phyloP scores from a whole-genome alignment of 35 echinoderm and acorn worm species.

The Ptychodera flava region DNA sequence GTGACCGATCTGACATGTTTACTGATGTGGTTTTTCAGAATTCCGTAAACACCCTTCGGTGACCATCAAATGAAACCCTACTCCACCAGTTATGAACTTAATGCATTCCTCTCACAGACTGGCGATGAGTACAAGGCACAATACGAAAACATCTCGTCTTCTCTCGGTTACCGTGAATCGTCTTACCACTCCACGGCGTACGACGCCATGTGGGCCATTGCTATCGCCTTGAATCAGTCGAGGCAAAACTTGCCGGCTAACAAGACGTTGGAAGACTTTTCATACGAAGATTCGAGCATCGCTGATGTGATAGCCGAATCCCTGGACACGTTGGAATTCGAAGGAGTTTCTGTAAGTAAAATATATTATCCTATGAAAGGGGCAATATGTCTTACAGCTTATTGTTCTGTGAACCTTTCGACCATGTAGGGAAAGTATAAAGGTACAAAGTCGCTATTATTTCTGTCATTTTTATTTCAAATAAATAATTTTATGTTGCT shows the following conservation, averaged over 20 bases:
- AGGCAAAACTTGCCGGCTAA: neutral
- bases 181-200: neutral
- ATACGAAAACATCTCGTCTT: neutral
- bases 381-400: too few species aligned
- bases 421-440: too few species aligned
- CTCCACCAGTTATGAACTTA: too few species aligned
- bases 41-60: too few species aligned
- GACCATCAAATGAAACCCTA: too few species aligned
- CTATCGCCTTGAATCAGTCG: neutral
- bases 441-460: too few species aligned
- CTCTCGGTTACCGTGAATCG: neutral
- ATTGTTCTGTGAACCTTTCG: too few species aligned
- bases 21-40: too few species aligned
- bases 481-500: too few species aligned
- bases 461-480: too few species aligned
- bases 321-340: conserved; percentile 24
- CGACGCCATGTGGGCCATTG: neutral
- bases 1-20: too few species aligned
- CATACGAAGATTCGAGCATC: conserved; percentile 32
- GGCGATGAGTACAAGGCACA: neutral
- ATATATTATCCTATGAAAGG: too few species aligned
- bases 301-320: conserved; percentile 12
- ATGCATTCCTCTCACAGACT: neutral
- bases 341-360: conserved; percentile 65
- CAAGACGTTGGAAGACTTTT: conserved; percentile 34